Percentiles rank a stretch among this genome's conserved stretches.
phyloP scores from a whole-genome alignment of 2,888 invertebrate species.

The Aporophyla nigra region DNA sequence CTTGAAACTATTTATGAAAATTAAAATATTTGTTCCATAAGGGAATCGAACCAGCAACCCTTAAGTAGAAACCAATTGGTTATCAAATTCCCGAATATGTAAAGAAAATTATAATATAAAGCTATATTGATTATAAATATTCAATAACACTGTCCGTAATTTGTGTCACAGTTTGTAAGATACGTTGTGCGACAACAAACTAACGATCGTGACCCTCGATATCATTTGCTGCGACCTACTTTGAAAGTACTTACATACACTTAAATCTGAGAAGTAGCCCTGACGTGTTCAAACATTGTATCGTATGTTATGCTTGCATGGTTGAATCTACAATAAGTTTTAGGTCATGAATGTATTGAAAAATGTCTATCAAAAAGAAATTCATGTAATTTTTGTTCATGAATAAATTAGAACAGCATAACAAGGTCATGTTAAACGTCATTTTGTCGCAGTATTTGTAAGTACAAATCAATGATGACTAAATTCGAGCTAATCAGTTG shows the following conservation, averaged over 20 bases:
- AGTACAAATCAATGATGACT: constrained; percentile 23
- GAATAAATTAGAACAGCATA: constrained; percentile 1
- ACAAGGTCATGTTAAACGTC: constrained; percentile 12
- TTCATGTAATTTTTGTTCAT: neutral
- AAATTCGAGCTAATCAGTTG: constrained; percentile 7
- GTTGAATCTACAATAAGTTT: neutral
- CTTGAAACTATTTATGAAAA: neutral
- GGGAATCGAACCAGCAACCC: neutral
- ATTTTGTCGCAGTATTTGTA: constrained; percentile 16
- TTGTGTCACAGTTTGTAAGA: neutral
- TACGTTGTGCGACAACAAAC: constrained; percentile 11
- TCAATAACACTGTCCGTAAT: neutral
- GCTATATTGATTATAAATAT: neutral
- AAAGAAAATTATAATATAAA: neutral
- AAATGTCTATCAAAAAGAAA: constrained; percentile 15
- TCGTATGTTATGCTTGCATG: neutral
- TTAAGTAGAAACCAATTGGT: neutral
- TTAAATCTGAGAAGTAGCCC: neutral
- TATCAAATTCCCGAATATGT: neutral
- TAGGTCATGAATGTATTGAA: constrained; percentile 10
- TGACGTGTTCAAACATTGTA: constrained; percentile 1
- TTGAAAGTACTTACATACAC: neutral
- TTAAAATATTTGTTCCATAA: neutral
- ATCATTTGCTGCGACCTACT: constrained; percentile 24
- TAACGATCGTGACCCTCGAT: constrained; percentile 1